Evolutionary conservation across 2,888 invertebrate species (phyloP).

Genomic region (Lysandra bellargus): DNA sequence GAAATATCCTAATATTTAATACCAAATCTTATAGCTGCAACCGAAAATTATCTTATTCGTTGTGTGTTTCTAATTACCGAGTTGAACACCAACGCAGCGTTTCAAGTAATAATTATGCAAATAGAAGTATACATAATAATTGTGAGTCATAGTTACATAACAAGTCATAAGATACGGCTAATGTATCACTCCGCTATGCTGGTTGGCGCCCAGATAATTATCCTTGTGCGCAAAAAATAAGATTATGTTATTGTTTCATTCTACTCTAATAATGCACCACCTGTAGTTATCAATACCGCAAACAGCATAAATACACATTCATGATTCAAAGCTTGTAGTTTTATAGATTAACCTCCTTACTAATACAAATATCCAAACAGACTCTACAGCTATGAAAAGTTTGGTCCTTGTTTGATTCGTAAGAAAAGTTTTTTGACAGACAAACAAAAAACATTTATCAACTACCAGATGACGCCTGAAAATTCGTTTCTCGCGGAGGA

Average conservation of each 20-base stretch:
- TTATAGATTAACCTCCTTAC: neutral
- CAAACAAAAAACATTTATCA: too few relatives aligned
- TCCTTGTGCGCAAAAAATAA: neutral
- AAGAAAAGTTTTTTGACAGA: too few relatives aligned
- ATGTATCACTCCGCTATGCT: neutral
- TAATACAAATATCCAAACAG: too few relatives aligned
- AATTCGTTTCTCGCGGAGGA: too few relatives aligned
- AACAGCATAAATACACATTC: neutral
- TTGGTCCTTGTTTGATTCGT: too few relatives aligned
- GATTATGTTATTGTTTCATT: constrained; percentile 5
- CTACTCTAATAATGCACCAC: neutral
- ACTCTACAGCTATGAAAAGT: too few relatives aligned
- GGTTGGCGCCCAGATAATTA: neutral
- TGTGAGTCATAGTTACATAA: constrained; percentile 7
- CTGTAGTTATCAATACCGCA: too few relatives aligned
- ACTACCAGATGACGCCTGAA: too few relatives aligned
- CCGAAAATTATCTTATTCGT: neutral
- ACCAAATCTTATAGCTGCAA: neutral
- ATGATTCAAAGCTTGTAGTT: neutral
- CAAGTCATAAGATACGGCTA: constrained; percentile 10
- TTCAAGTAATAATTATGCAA: constrained; percentile 19
- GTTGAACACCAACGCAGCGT: constrained; percentile 4
- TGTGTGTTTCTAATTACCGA: neutral
- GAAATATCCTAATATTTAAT: neutral
- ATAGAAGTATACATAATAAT: constrained; percentile 1